Percentiles rank a stretch among this genome's conserved stretches.
These are phyloP conservation scores for Callyntrura guangdongensis DNA, from an alignment of 2,888 invertebrate species.

Conservation along the genomic window DNA sequence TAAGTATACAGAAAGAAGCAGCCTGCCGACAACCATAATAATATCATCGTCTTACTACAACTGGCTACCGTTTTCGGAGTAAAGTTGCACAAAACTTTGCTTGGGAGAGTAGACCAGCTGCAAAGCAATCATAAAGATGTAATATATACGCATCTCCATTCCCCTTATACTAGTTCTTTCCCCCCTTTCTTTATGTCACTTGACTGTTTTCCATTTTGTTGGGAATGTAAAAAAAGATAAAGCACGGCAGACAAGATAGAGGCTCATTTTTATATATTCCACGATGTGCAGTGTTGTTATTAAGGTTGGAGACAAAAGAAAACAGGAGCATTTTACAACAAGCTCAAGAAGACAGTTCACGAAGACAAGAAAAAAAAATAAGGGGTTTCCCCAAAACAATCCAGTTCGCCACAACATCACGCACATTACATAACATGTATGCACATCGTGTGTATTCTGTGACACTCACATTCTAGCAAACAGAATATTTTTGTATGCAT, in stretches of 20 bases:
- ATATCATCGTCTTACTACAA: background rate
- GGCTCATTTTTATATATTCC: background rate
- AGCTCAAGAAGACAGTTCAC: constrained; percentile 33
- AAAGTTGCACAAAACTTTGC: background rate
- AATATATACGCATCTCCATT: constrained; percentile 25
- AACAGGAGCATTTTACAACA: background rate
- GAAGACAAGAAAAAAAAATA: constrained; percentile 16
- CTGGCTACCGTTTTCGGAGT: background rate
- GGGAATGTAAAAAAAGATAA: background rate
- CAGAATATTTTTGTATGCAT: background rate
- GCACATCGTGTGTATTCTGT: background rate
- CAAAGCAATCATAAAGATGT: constrained; percentile 46
- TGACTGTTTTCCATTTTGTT: constrained; percentile 21
- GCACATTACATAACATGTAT: constrained; percentile 12
- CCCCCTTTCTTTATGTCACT: constrained; percentile 25
- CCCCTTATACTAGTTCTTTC: constrained; percentile 23
- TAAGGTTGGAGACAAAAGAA: background rate
- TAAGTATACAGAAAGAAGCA: background rate
- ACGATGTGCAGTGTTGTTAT: background rate
- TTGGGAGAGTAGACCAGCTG: background rate
- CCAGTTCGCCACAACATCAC: background rate
- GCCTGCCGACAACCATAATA: background rate
- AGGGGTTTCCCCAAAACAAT: constrained; percentile 58
- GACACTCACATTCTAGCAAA: background rate
- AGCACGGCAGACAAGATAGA: background rate